Evolutionary conservation across 2,797 vertebrate species (phyloP), one percentile per base, ranked within the genome.

Genomic region (Decapterus maruadsi): DNA sequence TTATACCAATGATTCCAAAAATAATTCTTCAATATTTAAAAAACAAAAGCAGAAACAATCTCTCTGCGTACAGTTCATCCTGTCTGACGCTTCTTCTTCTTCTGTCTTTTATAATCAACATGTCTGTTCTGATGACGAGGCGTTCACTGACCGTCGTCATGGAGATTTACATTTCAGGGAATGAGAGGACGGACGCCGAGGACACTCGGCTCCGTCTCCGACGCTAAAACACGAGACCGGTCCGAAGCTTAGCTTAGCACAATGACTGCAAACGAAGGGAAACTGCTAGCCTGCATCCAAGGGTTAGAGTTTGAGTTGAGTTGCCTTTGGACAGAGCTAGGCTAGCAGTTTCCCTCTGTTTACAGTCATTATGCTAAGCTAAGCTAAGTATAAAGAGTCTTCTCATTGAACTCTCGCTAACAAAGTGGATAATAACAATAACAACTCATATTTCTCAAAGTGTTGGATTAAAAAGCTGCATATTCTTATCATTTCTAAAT

Each of bases 11-110:
- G 66, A 68, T 78, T 88, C 61, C 80, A 93, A 94, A 95, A 94
- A 95, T 94, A 94, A 91, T 72, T 92, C 70, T 94, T 91, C 77
- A 84, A 87, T 87, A 80, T 73, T 68, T 76, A 70, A 71, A 75
- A 73, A 74, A 53, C 10, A 80, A 80, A 78, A 62, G 72, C 14
- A 12, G 2, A 38, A 43, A 31, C 2, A 78, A 61, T 72, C 73
- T 72, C 17, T 66, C 75, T 69, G 68, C 77, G 59, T 70, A 77
- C 55, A 75, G n/a, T 68, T 61, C 40, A 72, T 82, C 54, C 26
- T 26, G 26, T 26, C 26, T 3, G 26, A 26, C 26, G 26, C 26
- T 26, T 1, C 26, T 26, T 26, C 26, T 26, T 3, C 26, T 26
- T 26, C 26, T 26, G 26, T 26, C 26, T 26, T 26, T 26, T 26